phyloP scores from a whole-genome alignment of 2,888 invertebrate genomes.

The Isotomurus palustris region DNA sequence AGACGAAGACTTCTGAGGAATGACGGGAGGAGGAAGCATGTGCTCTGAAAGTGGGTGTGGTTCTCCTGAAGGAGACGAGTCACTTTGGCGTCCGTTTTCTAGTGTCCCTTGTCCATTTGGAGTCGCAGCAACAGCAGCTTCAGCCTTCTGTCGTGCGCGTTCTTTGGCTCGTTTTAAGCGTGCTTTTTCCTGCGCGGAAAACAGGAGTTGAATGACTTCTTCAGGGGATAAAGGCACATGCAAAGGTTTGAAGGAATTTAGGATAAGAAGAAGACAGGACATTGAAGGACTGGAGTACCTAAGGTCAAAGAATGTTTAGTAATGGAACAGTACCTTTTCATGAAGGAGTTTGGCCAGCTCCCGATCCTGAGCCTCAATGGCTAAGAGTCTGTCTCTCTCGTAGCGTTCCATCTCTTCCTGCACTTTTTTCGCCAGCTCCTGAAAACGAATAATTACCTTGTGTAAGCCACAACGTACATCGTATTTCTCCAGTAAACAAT shows the following conservation, averaged over 20 bases:
- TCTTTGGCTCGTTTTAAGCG: constrained; percentile 67
- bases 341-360: constrained; percentile 71
- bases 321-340: constrained; percentile 54
- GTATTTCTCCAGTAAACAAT: no score
- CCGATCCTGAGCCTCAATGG: constrained; percentile 74
- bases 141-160: constrained; percentile 61
- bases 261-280: not conserved
- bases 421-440: constrained; percentile 68
- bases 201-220: not conserved
- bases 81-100: constrained; percentile 20
- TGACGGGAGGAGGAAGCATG: constrained; percentile 22
- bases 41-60: constrained; percentile 8
- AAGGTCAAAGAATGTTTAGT: not conserved
- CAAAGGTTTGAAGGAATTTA: not conserved
- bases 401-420: constrained; percentile 63
- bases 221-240: not conserved
- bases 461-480: no score
- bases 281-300: no score
- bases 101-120: constrained; percentile 12
- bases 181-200: constrained; percentile 58
- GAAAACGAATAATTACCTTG: constrained; percentile 39
- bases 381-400: constrained; percentile 62
- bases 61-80: constrained; percentile 18
- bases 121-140: constrained; percentile 49
- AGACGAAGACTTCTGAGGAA: constrained; percentile 27